These are phyloP conservation scores for Ancistrus triradiatus DNA, from an alignment of 2,113 vertebrate genomes.

Conservation along the genomic window DNA sequence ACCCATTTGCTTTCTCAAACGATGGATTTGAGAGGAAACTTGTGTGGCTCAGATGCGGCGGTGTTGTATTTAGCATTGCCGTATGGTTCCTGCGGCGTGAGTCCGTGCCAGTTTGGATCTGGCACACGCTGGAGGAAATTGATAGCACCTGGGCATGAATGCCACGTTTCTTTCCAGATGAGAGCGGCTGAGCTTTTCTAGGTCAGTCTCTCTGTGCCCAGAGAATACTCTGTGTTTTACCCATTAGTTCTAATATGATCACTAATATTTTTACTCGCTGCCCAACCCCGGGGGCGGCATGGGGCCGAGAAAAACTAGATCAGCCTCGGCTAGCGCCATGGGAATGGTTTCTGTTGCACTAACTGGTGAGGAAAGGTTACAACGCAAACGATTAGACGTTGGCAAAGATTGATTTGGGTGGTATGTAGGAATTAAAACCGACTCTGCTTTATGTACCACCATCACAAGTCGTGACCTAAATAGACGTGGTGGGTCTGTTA, in stretches of 20 bases:
- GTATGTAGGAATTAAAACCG: too few species aligned
- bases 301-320: constrained; percentile 42
- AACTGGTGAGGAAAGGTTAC: not conserved
- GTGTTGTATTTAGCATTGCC: constrained; percentile 17
- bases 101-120: constrained; percentile 41
- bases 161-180: constrained; percentile 46
- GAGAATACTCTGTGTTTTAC: constrained; percentile 47
- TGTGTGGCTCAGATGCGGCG: not conserved
- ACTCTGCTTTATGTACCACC: not conserved
- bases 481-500: not conserved
- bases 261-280: constrained; percentile 51
- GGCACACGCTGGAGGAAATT: constrained; percentile 39
- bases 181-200: constrained; percentile 47
- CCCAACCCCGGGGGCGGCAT: constrained; percentile 35
- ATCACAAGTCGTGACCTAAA: too few species aligned
- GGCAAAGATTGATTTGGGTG: too few species aligned
- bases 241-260: constrained; percentile 47
- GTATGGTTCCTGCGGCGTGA: constrained; percentile 33
- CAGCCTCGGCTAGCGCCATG: constrained; percentile 15
- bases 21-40: constrained; percentile 35
- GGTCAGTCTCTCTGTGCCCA: constrained; percentile 47
- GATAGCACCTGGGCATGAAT: constrained; percentile 47
- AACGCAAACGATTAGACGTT: too few species aligned
- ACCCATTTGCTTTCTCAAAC: constrained; percentile 13
- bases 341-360: not conserved